Evolutionary conservation across 2,888 invertebrate species (phyloP).

Genomic region (Cantharis lateralis): DNA sequence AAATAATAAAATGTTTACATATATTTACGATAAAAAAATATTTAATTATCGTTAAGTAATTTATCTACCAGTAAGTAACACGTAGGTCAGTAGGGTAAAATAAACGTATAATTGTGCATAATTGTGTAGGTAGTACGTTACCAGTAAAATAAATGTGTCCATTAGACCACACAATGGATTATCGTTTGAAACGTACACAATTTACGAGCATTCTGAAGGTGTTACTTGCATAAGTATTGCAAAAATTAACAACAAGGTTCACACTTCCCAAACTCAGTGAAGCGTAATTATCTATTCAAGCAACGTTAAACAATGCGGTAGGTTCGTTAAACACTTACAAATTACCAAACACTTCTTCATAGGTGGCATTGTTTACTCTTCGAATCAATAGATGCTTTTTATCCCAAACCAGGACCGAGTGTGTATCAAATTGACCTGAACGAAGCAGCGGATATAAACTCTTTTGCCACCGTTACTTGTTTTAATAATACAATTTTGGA

Average conservation of each 20-base stretch:
- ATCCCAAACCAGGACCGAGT: not conserved
- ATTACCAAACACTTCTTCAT: conserved; percentile 38
- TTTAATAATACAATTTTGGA: not conserved
- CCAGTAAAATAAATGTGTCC: conserved; percentile 43
- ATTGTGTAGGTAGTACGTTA: conserved; percentile 33
- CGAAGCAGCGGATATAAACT: not conserved
- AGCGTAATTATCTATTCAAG: conserved; percentile 36
- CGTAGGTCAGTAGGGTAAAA: conserved; percentile 27
- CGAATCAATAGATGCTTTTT: not conserved
- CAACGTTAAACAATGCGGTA: conserved; percentile 42
- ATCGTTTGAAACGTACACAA: conserved; percentile 43
- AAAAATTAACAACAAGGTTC: conserved; percentile 47
- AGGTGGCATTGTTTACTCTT: conserved; percentile 31
- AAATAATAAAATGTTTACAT: not conserved
- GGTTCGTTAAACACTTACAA: conserved; percentile 41
- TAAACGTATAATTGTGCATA: conserved; percentile 12
- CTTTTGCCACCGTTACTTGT: not conserved
- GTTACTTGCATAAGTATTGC: conserved; percentile 51
- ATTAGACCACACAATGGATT: conserved; percentile 48
- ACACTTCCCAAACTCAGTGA: conserved; percentile 38
- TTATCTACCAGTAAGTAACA: not conserved
- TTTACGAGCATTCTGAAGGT: conserved; percentile 47
- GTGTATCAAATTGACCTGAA: not conserved
- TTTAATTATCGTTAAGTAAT: not conserved
- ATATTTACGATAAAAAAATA: not conserved